Evolutionary conservation across 1,140 invertebrate genomes (phyloP), one percentile per base, ranked within the genome.

Genomic region (Drosophila virilis): DNA sequence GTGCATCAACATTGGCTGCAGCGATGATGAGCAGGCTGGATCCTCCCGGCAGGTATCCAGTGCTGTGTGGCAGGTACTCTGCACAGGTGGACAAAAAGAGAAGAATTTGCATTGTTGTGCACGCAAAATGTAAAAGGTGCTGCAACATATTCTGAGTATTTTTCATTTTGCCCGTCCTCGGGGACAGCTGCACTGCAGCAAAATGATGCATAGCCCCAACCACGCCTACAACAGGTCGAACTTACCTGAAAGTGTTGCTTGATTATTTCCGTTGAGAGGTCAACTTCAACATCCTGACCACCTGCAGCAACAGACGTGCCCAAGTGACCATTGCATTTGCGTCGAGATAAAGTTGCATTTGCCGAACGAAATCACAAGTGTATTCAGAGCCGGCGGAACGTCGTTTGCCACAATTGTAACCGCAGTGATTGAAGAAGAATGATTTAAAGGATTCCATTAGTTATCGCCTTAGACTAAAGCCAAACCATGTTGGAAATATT

Each of bases 1-100:
- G 81, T 96, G 95, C 90, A 95, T 95, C 74, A 97, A 93, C 67
- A 98, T 96, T 4, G 96, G 96, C 42, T 96, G 95, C 58, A 98
- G 93, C 45, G 96, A 94, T 58, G 94, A 93, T 83, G 95, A 94
- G 91, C 97, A 98, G 71, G 95, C 95, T 52, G 94, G 94, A 92
- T 97, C 95, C 85, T 95, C 95, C 90, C 96, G 96, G 92, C 96
- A 96, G 72, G 94, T 94, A 74, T 95, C 94, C 92, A 97, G 93
- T 22, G 96, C 96, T 73, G 95, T 93, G 92, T 96, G 95, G 91
- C 96, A 97, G 40, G 96, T 97, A 80, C 95, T 96, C 92, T 96
- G 58, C 91, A 91, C 57, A 5, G 13, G 42, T 50, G 17, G 2
- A 9, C 15, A 35, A 22, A 1, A 38, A 38, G 35, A 45, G 13